Base-by-base conservation (phyloP, 2,113 vertebrate species). In the Pollachius pollachius region DNA sequence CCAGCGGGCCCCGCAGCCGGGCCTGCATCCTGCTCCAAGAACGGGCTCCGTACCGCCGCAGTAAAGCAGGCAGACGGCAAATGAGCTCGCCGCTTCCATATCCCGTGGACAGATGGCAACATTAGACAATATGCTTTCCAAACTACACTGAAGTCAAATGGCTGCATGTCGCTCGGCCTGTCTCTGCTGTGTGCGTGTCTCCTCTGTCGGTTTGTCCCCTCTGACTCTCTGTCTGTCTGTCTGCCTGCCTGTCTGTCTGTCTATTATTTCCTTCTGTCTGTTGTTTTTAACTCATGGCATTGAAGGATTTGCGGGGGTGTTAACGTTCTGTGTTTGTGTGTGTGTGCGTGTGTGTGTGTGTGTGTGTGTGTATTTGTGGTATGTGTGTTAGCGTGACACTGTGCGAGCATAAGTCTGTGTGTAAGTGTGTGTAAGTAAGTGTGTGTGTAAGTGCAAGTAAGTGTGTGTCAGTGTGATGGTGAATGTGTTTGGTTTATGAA, bases 121-220 rank as follows among this genome's bases (percentile, higher is more conserved):
- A 94, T 91, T 89, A 82, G 90, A 92, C 94, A 94, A 92, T 94
- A 91, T 94, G 94, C 92, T 94, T 93, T 86, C 70, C 90, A 90
- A 92, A 91, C 89, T 88, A 89, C 87, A 80, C 85, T 82, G 85
- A 89, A 92, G 90, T 91, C 90, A 89, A 90, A 87, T 79, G 80
- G 80, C 86, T 86, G 82, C 64, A 69, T 78, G 76, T 64, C 74
- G 77, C 71, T 30, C 41, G 74, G 77, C 52, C 83, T 82, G 73
- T 68, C 76, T 63, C 62, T 70, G 30, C 79, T 30, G 64, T 74
- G 60, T 67, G 74, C 63, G 18, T 25, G 60, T 62, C 41, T 48
- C 12, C n/a, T n/a, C 54, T n/a, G 17, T 13, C 15, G 3, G 54
- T 16, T 13, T 57, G 17, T 17, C 30, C 54, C 13, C 15, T 57